Evolutionary conservation across 2,797 vertebrate genomes (phyloP), one percentile per base, ranked within the genome.

Genomic region (Phataginus tricuspis): DNA sequence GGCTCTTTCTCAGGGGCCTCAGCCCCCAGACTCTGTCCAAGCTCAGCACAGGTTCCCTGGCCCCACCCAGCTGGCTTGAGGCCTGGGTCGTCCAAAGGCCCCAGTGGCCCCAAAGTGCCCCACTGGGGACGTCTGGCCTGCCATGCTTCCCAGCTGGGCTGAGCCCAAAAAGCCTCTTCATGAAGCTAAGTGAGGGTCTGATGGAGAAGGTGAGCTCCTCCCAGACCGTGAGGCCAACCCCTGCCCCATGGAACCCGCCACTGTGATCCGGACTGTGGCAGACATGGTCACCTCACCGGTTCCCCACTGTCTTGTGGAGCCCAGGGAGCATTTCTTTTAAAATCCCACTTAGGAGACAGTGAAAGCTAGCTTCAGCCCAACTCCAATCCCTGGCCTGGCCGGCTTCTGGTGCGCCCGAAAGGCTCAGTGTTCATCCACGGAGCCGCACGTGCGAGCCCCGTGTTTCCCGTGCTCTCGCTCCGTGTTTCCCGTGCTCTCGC

Each of bases 321-420:
- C 42, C 45, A 1, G 12, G 57, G 25, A 16, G 23, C 12, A 7
- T 82, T 14, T 16, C 19, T 92, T 71, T 92, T 37, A 75, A 74
- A 72, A 59, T 75, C 2, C 0, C 0, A 0, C n/a, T 1, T n/a
- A 5, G 27, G 80, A 72, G 12, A 5, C 69, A 77, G 21, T 49
- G 53, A 25, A 11, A 37, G 3, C 29, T 1, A n/a, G 74, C 25
- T 5, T 84, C 51, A 69, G 63, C 7, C 59, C 27, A 2, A 2
- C 45, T 72, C 75, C 29, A 9, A 0, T 16, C 91, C 59, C 16
- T 8, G 45, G 90, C 66, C 19, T 39, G 80, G 82, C 68, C 80
- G 89, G 0, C 18, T 55, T 45, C 42, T 8, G 8, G 42, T 45
- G 42, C 42, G 42, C 42, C 42, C 42, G 42, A 45, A 10, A 45